Conservation (phyloP, 2,113 vertebrate species). For the Crotalus viridis region DNA sequence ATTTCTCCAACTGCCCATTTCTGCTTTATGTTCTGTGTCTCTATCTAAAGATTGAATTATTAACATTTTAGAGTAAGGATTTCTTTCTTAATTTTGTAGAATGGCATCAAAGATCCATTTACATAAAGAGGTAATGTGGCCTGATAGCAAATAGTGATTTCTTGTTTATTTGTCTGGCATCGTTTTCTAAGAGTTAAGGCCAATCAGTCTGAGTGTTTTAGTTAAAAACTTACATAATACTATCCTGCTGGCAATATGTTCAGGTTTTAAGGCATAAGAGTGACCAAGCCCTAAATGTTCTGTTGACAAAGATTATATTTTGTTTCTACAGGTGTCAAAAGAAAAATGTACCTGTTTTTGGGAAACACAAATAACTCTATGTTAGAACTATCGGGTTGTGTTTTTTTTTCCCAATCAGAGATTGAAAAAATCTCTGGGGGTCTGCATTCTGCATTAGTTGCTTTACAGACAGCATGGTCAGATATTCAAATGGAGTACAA, state of each 20-base stretch:
- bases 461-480: neutral
- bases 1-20: neutral
- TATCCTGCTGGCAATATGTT: neutral
- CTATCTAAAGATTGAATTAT: neutral
- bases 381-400: neutral
- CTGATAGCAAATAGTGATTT: neutral
- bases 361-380: neutral
- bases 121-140: neutral
- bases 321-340: conserved; percentile 6
- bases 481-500: neutral
- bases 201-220: neutral
- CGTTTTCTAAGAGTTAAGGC: neutral
- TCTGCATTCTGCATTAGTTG: neutral
- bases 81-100: neutral
- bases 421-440: neutral
- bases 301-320: neutral
- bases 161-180: neutral
- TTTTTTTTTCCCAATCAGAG: neutral
- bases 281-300: neutral
- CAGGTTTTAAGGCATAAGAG: neutral
- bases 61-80: neutral
- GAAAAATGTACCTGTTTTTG: neutral
- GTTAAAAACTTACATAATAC: neutral
- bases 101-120: neutral
- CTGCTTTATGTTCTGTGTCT: neutral